These are phyloP conservation scores for Elmis aenea DNA, from an alignment of 2,888 invertebrate species.

Conservation along the genomic window DNA sequence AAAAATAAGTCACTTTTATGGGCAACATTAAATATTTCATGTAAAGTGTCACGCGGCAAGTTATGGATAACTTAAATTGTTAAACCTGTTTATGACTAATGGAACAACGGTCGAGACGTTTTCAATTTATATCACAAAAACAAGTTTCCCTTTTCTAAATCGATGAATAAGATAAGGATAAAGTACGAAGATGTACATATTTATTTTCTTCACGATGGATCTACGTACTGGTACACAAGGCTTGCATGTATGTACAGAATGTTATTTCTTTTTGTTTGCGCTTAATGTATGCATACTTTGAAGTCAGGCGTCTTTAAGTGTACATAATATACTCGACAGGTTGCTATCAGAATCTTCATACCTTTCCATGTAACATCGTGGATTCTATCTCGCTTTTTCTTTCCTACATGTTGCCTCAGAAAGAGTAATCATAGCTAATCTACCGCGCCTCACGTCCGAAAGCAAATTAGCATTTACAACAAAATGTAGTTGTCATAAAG, in stretches of 20 bases:
- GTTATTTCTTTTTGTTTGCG: slow-evolving; percentile 19
- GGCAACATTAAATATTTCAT: slow-evolving; percentile 26
- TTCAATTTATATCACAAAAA: slow-evolving; percentile 29
- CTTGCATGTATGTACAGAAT: slow-evolving; percentile 16
- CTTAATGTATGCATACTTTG: slow-evolving; percentile 28
- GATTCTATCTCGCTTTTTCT: not conserved
- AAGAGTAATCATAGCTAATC: no score
- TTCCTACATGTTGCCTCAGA: no score
- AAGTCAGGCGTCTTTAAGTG: slow-evolving; percentile 25
- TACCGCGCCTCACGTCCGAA: no score
- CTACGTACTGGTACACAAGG: slow-evolving; percentile 19
- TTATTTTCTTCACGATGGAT: slow-evolving; percentile 11
- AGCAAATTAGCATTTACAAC: no score
- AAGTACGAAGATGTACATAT: slow-evolving; percentile 8
- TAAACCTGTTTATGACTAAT: slow-evolving; percentile 34
- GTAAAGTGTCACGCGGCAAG: slow-evolving; percentile 22
- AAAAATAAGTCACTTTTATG: slow-evolving; percentile 25
- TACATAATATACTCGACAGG: slow-evolving; percentile 28
- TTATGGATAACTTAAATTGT: slow-evolving; percentile 32
- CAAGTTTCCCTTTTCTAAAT: slow-evolving; percentile 10
- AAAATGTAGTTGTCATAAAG: no score
- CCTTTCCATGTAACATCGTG: slow-evolving; percentile 9
- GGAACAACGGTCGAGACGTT: slow-evolving; percentile 27
- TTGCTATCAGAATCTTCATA: slow-evolving; percentile 23
- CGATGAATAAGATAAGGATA: slow-evolving; percentile 5